Conservation (phyloP, 2,797 vertebrate species). For the Poeciliopsis gracilis region DNA sequence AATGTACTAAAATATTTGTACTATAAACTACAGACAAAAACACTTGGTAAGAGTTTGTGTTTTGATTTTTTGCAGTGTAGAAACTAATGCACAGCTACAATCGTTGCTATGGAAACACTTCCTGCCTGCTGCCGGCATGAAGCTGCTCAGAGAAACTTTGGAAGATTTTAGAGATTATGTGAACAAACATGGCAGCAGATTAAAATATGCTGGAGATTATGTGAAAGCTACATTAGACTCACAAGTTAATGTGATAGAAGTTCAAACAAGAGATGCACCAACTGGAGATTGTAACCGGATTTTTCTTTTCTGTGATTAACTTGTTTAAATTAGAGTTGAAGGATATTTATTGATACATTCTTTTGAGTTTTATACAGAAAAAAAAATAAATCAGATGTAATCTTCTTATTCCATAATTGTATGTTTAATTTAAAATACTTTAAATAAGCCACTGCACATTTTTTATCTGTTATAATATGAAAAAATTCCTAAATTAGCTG, state of each 20-base stretch:
- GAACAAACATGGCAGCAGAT: background rate
- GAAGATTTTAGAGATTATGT: constrained; percentile 1
- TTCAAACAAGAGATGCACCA: background rate
- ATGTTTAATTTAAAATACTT: too few relatives aligned
- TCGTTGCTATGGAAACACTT: constrained; percentile 33
- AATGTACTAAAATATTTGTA: too few relatives aligned
- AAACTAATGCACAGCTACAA: constrained; percentile 28
- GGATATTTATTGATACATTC: background rate
- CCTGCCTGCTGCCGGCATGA: constrained; percentile 15
- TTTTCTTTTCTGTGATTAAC: background rate
- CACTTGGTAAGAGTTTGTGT: too few relatives aligned
- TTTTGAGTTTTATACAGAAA: background rate
- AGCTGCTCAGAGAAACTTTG: constrained; percentile 2
- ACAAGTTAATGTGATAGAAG: background rate
- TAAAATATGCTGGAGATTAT: background rate
- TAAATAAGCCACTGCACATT: background rate
- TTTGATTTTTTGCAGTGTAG: too few relatives aligned
- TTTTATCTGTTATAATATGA: background rate
- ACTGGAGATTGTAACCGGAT: background rate
- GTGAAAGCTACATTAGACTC: background rate
- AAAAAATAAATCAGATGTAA: background rate
- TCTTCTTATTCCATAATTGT: too few relatives aligned
- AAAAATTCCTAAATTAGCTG: background rate
- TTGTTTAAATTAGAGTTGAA: too few relatives aligned
- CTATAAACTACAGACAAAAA: too few relatives aligned